These are phyloP conservation scores for Listronotus bonariensis DNA, from an alignment of 1,140 invertebrate species.

Conservation along the genomic window DNA sequence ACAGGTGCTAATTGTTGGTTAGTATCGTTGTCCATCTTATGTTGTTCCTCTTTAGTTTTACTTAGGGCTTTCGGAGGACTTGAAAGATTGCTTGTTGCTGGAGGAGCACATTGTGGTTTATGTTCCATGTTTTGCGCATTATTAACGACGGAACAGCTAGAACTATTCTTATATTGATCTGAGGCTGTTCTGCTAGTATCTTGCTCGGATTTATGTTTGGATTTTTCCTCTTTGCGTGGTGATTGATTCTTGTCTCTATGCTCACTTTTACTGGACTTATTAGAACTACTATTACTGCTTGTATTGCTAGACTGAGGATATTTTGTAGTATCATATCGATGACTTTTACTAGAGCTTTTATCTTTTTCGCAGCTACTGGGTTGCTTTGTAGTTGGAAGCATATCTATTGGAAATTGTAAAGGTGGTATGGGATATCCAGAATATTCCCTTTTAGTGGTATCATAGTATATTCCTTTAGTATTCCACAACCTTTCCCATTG, in stretches of 20 bases:
- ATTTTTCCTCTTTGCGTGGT: slow-evolving; percentile 50
- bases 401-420: slow-evolving; percentile 48
- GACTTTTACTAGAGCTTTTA: slow-evolving; percentile 50
- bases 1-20: slow-evolving; percentile 50
- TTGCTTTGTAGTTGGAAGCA: slow-evolving; percentile 49
- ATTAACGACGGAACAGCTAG: slow-evolving; percentile 21
- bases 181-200: slow-evolving; percentile 25
- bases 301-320: slow-evolving; percentile 30
- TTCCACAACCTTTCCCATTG: slow-evolving; percentile 62
- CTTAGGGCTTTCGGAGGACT: slow-evolving; percentile 7
- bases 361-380: slow-evolving; percentile 52
- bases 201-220: slow-evolving; percentile 35
- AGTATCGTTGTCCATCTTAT: slow-evolving; percentile 25
- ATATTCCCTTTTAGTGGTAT: slow-evolving; percentile 48
- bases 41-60: slow-evolving; percentile 26
- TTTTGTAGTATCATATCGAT: slow-evolving; percentile 37
- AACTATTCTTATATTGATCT: slow-evolving; percentile 22
- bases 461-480: slow-evolving; percentile 45
- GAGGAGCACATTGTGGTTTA: slow-evolving; percentile 9
- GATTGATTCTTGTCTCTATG: slow-evolving; percentile 54
- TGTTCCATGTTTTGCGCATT: slow-evolving; percentile 13
- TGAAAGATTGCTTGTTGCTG: background rate
- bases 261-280: slow-evolving; percentile 42
- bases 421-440: slow-evolving; percentile 46
- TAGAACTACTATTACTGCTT: slow-evolving; percentile 29